Conservation (phyloP, 2,888 invertebrate genomes). For the Autographa pulchrina region DNA sequence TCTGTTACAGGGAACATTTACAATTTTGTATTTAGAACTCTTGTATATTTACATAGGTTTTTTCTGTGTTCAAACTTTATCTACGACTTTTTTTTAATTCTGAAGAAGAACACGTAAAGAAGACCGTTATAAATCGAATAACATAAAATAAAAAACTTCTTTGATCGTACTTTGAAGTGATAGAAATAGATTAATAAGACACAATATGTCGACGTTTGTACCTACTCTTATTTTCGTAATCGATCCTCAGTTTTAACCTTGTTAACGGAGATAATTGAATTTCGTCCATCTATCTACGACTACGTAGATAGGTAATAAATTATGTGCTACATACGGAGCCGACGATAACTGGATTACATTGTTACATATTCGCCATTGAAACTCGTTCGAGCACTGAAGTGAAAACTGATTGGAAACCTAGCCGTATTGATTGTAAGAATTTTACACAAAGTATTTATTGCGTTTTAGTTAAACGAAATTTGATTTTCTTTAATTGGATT, state of each 20-base stretch:
- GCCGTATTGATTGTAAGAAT: slow-evolving; percentile 27
- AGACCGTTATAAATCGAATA: slow-evolving; percentile 2
- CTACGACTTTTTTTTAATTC: neutral
- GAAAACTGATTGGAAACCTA: slow-evolving; percentile 49
- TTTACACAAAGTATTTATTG: neutral
- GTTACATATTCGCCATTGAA: slow-evolving; percentile 44
- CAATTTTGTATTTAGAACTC: too few relatives aligned
- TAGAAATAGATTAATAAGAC: slow-evolving; percentile 5
- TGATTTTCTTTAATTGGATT: too few relatives aligned
- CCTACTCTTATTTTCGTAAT: slow-evolving; percentile 16
- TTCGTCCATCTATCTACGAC: slow-evolving; percentile 31
- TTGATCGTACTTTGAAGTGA: neutral
- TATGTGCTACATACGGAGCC: slow-evolving; percentile 39
- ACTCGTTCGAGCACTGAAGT: slow-evolving; percentile 30
- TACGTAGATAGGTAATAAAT: slow-evolving; percentile 43
- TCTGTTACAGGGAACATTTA: too few relatives aligned
- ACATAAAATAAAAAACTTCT: neutral
- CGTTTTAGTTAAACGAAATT: too few relatives aligned
- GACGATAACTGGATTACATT: slow-evolving; percentile 50
- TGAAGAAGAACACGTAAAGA: neutral
- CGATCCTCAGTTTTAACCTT: slow-evolving; percentile 24
- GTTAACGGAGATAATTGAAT: slow-evolving; percentile 42
- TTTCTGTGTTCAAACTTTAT: too few relatives aligned
- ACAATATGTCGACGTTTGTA: neutral
- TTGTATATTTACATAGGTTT: too few relatives aligned